These are phyloP conservation scores for Gobiocypris rarus DNA, from an alignment of 2,113 vertebrate species.

Conservation along the genomic window DNA sequence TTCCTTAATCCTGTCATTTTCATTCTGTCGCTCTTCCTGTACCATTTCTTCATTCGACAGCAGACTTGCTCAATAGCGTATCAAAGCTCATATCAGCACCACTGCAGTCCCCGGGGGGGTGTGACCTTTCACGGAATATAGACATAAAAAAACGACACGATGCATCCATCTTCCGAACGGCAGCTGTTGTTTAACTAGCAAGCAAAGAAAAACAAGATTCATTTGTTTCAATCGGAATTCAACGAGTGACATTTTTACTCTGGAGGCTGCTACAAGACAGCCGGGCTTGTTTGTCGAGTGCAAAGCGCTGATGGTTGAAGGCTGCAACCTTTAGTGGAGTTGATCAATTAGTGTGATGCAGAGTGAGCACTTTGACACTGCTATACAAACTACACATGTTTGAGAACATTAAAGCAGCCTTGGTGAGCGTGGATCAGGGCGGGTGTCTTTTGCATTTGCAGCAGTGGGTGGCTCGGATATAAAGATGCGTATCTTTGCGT, in stretches of 20 bases:
- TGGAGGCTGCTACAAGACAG: not conserved
- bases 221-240: not conserved
- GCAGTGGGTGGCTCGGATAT: not conserved
- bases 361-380: not conserved
- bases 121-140: constrained; percentile 40
- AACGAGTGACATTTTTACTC: constrained; percentile 12
- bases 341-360: constrained; percentile 23
- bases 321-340: constrained; percentile 21
- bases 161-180: constrained; percentile 11
- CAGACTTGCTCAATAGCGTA: constrained; percentile 5
- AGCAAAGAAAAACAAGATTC: not conserved
- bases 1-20: constrained; percentile 6
- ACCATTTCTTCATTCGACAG: constrained; percentile 6
- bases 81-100: not conserved
- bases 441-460: not conserved
- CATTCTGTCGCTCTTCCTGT: not conserved
- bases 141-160: constrained; percentile 29
- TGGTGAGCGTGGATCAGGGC: not conserved
- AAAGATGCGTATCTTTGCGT: constrained; percentile 18
- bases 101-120: constrained; percentile 7
- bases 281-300: constrained; percentile 18
- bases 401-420: not conserved
- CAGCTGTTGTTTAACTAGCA: constrained; percentile 9
- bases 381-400: not conserved
- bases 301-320: constrained; percentile 2